These are phyloP conservation scores for Ceratotherium simum DNA, from an alignment of 2,113 vertebrate species.

Conservation along the genomic window DNA sequence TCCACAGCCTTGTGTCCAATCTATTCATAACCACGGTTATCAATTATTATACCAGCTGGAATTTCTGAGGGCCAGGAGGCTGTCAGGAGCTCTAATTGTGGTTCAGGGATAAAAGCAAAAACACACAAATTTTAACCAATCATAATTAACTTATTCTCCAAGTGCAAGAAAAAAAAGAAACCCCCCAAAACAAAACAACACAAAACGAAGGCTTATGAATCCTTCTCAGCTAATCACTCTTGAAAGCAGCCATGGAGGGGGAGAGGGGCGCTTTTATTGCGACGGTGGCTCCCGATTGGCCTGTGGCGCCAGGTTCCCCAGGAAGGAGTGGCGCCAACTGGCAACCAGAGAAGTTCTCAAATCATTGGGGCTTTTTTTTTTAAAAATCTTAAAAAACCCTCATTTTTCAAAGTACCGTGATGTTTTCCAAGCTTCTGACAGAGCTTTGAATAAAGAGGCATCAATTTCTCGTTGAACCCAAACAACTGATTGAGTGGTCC, in stretches of 20 bases:
- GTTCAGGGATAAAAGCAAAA: conserved; percentile 82
- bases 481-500: conserved; percentile 69
- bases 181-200: conserved; percentile 79
- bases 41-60: conserved; percentile 86
- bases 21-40: conserved; percentile 87
- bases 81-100: conserved; percentile 84
- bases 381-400: conserved; percentile 48
- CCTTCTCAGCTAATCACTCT: conserved; percentile 73
- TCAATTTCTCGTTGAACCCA: conserved; percentile 77
- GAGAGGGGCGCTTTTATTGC: conserved; percentile 53
- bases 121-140: conserved; percentile 85
- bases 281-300: conserved; percentile 60
- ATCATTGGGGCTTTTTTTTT: conserved; percentile 62
- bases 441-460: conserved; percentile 76
- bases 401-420: conserved; percentile 75
- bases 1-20: conserved; percentile 86
- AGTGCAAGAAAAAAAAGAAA: conserved; percentile 74
- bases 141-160: conserved; percentile 84
- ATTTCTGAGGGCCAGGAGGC: conserved; percentile 84
- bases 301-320: conserved; percentile 57
- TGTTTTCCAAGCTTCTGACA: conserved; percentile 81
- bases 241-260: conserved; percentile 71
- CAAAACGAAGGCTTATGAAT: conserved; percentile 78
- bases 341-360: conserved; percentile 75
- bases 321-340: conserved; percentile 78